phyloP scores from a whole-genome alignment of 2,797 vertebrate genomes.

The Prunella strophiata region DNA sequence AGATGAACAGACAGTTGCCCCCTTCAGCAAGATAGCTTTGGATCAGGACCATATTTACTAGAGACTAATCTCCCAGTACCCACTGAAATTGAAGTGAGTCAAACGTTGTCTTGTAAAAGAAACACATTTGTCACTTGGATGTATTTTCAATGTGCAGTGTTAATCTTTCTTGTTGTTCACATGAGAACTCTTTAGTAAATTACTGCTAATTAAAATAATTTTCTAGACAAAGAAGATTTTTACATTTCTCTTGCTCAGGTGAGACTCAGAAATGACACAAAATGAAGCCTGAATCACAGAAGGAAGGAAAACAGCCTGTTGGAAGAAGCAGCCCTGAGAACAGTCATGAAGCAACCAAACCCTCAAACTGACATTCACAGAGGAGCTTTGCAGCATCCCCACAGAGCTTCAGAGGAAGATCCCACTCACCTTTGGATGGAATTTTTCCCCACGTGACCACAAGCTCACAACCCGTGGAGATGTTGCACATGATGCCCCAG shows the following conservation, averaged over 20 bases:
- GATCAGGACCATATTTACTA: neutral
- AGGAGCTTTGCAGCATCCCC: neutral
- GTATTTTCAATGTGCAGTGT: neutral
- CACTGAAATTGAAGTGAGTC: neutral
- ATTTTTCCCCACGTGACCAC: fast-evolving
- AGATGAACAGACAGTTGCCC: neutral
- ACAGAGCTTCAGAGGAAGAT: neutral
- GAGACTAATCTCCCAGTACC: neutral
- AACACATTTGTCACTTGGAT: neutral
- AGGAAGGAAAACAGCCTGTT: neutral
- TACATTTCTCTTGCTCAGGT: neutral
- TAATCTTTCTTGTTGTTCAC: constrained; percentile 1
- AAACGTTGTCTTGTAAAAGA: neutral
- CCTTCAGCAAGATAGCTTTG: neutral
- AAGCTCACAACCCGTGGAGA: neutral
- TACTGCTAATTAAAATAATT: constrained; percentile 3
- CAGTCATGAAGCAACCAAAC: neutral
- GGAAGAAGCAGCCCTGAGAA: neutral
- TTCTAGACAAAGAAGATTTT: constrained; percentile 2
- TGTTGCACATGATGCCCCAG: neutral
- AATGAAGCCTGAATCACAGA: neutral
- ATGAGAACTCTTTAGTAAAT: constrained; percentile 6
- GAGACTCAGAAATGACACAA: neutral
- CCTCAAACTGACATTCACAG: neutral
- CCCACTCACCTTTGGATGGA: neutral